A percentile compares a stretch with the other conserved stretches of the same genome.
Evolutionary conservation across 2,888 invertebrate species (phyloP).

Genomic region (Cantharis rustica): DNA sequence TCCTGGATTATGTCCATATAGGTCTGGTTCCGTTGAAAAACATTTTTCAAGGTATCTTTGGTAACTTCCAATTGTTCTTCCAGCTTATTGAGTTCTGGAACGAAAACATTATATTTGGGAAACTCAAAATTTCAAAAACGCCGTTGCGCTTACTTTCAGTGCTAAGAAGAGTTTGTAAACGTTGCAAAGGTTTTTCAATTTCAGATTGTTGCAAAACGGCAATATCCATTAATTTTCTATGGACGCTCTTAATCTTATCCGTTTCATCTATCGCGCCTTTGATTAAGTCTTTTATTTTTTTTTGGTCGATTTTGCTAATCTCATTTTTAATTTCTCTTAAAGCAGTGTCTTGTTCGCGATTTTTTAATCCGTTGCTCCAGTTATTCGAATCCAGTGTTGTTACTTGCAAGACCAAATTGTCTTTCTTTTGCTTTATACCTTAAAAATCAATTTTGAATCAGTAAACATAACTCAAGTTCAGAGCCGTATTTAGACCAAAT

Average conservation of each 20-base stretch:
- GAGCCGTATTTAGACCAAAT: no score
- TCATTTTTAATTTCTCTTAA: conserved; percentile 30
- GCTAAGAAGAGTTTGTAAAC: conserved; percentile 45
- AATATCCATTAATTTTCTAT: conserved; percentile 46
- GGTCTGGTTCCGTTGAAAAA: conserved; percentile 27
- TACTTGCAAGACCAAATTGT: conserved; percentile 48
- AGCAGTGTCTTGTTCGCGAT: conserved; percentile 33
- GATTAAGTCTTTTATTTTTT: conserved; percentile 34
- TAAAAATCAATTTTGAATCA: no score
- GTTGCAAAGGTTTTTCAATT: conserved; percentile 45
- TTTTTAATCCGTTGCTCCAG: conserved; percentile 40
- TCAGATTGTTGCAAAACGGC: conserved; percentile 47
- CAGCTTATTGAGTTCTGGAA: conserved; percentile 35
- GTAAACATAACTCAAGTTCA: no score
- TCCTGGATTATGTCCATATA: conserved; percentile 33
- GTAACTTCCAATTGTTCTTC: conserved; percentile 29
- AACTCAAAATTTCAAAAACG: not conserved
- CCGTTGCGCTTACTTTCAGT: conserved; percentile 37
- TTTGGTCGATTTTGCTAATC: conserved; percentile 11
- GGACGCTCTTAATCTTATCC: conserved; percentile 46
- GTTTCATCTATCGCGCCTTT: conserved; percentile 41
- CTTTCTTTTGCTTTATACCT: conserved; percentile 37
- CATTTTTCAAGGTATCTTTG: conserved; percentile 26
- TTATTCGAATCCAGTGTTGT: conserved; percentile 39
- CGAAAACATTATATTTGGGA: not conserved